These are phyloP conservation scores for Luehdorfia chinensis DNA, from an alignment of 1,140 invertebrate species.

Conservation along the genomic window DNA sequence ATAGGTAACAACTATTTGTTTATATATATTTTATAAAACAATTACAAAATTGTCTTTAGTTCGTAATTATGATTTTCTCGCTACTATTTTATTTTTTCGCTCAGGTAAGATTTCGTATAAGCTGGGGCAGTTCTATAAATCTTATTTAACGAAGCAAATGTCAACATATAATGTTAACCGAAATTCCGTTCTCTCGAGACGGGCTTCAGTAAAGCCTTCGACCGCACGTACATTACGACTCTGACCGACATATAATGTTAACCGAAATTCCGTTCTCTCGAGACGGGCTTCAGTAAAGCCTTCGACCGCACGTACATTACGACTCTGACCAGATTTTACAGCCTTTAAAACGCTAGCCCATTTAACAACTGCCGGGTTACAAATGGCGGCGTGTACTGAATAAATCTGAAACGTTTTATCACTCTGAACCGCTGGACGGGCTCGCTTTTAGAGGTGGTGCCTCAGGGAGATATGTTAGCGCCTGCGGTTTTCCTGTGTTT, in stretches of 20 bases:
- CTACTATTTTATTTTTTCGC: too few species aligned
- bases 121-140: not conserved
- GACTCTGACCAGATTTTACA: slow-evolving; percentile 31
- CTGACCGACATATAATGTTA: too few species aligned
- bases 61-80: too few species aligned
- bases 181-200: not conserved
- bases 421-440: slow-evolving; percentile 33
- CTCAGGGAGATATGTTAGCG: slow-evolving; percentile 49
- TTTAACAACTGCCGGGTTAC: slow-evolving; percentile 45
- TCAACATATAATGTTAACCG: not conserved
- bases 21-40: too few species aligned
- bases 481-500: slow-evolving; percentile 39
- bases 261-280: slow-evolving; percentile 19
- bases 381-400: slow-evolving; percentile 41
- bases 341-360: slow-evolving; percentile 41
- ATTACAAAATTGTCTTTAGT: too few species aligned
- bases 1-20: too few species aligned
- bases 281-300: slow-evolving; percentile 18
- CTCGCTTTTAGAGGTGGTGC: slow-evolving; percentile 29
- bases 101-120: not conserved
- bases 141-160: not conserved
- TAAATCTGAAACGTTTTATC: slow-evolving; percentile 57
- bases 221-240: slow-evolving; percentile 30
- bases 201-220: slow-evolving; percentile 12
- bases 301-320: slow-evolving; percentile 32